Conservation (phyloP, 2,797 vertebrate genomes). For the Rhinogobio ventralis region DNA sequence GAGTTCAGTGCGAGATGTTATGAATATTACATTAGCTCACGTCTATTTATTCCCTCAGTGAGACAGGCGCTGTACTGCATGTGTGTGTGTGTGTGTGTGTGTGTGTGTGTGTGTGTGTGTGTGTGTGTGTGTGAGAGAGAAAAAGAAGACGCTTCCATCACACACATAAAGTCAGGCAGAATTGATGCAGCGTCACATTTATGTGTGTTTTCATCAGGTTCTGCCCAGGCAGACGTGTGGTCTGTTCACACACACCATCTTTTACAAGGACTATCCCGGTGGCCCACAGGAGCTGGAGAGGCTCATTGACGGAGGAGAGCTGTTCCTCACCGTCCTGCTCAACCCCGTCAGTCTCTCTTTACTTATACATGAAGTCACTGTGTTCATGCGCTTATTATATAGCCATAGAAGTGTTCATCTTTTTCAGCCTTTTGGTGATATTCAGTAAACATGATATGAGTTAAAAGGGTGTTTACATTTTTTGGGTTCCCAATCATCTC, state of each 20-base stretch:
- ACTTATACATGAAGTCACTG: neutral
- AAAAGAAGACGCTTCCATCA: neutral
- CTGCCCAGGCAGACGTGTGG: constrained; percentile 96
- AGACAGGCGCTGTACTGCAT: neutral
- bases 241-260: constrained; percentile 98
- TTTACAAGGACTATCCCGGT: constrained; percentile 97
- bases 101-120: no score
- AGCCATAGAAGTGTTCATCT: neutral
- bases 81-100: constrained; percentile 42
- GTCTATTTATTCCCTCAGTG: constrained; percentile 50
- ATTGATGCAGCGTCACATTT: constrained; percentile 35
- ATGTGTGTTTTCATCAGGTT: constrained; percentile 73
- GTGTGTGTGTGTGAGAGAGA: no score
- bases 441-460: neutral
- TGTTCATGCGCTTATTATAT: neutral
- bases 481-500: no score
- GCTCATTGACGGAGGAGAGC: constrained; percentile 97
- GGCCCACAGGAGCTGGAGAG: constrained; percentile 95
- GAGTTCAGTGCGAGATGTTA: constrained; percentile 78
- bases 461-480: neutral
- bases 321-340: constrained; percentile 95
- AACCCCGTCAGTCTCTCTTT: constrained; percentile 82
- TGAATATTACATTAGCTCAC: constrained; percentile 71
- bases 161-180: neutral
- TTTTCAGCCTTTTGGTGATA: neutral